These are phyloP conservation scores for Rhabdophis nuchalis DNA, from an alignment of 2,797 vertebrate species.

Conservation along the genomic window DNA sequence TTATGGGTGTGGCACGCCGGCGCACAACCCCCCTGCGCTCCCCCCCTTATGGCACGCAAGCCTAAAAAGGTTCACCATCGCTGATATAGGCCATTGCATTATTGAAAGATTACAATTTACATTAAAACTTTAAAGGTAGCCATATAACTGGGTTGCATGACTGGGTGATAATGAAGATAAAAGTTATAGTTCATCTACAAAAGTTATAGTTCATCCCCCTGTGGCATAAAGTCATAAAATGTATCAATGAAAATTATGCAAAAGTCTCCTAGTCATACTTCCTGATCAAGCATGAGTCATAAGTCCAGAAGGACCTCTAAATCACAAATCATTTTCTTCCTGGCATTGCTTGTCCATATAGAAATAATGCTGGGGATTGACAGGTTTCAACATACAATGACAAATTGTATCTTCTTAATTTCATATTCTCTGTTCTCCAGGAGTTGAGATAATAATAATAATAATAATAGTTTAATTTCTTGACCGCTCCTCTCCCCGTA, in stretches of 20 bases:
- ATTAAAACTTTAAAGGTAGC: not conserved
- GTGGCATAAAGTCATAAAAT: not conserved
- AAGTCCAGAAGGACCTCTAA: not conserved
- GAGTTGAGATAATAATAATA: too few species aligned
- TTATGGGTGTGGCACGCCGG: too few species aligned
- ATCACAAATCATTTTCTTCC: not conserved
- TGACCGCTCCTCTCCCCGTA: too few species aligned
- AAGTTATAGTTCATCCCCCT: not conserved
- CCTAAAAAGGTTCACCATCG: too few species aligned
- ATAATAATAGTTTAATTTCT: too few species aligned
- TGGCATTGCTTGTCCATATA: not conserved
- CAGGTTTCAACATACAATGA: not conserved
- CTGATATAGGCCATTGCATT: not conserved
- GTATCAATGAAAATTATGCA: not conserved
- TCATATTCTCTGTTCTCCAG: not conserved
- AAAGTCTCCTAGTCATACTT: not conserved
- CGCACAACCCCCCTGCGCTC: too few species aligned
- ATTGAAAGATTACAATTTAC: not conserved
- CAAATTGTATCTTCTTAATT: not conserved
- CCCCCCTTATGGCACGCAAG: too few species aligned
- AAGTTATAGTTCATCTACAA: not conserved
- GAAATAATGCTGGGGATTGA: not conserved
- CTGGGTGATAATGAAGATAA: not conserved
- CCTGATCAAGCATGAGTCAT: not conserved
- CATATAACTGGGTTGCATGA: not conserved